These are phyloP conservation scores for Melanotaenia boesemani DNA, from an alignment of 2,797 vertebrate genomes.

Conservation along the genomic window DNA sequence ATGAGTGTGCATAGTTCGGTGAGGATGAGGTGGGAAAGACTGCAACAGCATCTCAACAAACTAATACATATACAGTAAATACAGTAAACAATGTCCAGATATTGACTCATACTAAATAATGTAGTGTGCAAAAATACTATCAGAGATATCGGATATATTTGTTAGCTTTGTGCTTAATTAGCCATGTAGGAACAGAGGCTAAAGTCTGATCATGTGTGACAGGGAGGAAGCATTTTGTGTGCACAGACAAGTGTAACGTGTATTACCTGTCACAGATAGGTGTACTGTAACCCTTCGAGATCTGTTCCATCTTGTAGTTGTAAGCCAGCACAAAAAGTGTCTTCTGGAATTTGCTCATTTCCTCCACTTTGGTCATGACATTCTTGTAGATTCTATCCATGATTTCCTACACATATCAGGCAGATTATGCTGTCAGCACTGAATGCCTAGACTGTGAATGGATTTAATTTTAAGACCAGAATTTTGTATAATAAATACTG, in stretches of 20 bases:
- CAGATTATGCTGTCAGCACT: neutral
- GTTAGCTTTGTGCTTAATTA: slow-evolving; percentile 13
- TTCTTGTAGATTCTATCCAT: slow-evolving; percentile 99
- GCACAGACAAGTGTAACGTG: neutral
- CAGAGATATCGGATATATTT: slow-evolving; percentile 3
- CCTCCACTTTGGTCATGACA: slow-evolving; percentile 97
- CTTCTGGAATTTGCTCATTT: slow-evolving; percentile 93
- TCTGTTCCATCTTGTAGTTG: slow-evolving; percentile 99
- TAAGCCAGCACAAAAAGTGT: slow-evolving; percentile 95
- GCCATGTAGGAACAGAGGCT: slow-evolving; percentile 3
- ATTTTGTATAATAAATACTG: neutral
- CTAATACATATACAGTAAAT: neutral
- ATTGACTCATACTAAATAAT: slow-evolving; percentile 2
- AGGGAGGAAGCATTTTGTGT: neutral
- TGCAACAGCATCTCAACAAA: no score
- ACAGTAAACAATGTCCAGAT: neutral
- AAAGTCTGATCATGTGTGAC: slow-evolving; percentile 9
- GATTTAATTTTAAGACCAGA: neutral
- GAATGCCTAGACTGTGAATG: neutral
- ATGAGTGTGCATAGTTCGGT: neutral
- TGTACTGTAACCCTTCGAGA: slow-evolving; percentile 91
- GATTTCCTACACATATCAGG: slow-evolving; percentile 87
- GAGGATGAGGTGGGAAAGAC: neutral
- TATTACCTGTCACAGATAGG: slow-evolving; percentile 92
- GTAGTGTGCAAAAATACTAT: neutral